Percentiles rank a stretch among this genome's conserved stretches.
Evolutionary conservation across 2,888 invertebrate genomes (phyloP).

Genomic region (Agrypnus murinus): DNA sequence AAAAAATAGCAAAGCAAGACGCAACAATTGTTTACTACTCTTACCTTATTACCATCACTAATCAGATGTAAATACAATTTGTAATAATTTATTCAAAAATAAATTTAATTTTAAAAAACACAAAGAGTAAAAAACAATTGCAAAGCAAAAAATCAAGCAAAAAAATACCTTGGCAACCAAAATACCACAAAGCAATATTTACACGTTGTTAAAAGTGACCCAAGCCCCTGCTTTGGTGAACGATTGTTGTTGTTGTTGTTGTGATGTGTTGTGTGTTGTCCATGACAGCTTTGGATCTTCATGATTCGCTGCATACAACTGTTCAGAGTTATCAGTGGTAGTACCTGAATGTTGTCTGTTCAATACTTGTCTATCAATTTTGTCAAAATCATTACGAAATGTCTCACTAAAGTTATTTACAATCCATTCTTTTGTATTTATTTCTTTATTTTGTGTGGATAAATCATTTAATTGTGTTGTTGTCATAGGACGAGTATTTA

Average conservation of each 20-base stretch:
- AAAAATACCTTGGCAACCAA: conserved; percentile 61
- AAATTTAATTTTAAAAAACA: background rate
- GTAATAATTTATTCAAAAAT: no score
- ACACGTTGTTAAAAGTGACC: conserved; percentile 72
- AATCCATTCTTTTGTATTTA: conserved; percentile 46
- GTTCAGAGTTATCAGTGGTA: conserved; percentile 51
- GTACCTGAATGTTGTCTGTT: background rate
- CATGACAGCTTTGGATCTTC: conserved; percentile 44
- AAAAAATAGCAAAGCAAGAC: conserved; percentile 39
- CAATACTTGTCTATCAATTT: background rate
- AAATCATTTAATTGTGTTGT: conserved; percentile 50
- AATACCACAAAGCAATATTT: conserved; percentile 69
- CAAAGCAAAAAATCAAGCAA: conserved; percentile 55
- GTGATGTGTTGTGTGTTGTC: conserved; percentile 41
- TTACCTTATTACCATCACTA: background rate
- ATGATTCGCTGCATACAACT: conserved; percentile 48
- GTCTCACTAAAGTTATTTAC: conserved; percentile 47
- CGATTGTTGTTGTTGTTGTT: conserved; percentile 34
- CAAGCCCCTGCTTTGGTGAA: conserved; percentile 65
- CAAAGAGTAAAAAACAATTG: conserved; percentile 37
- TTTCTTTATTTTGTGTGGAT: conserved; percentile 45
- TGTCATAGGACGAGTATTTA: conserved; percentile 58
- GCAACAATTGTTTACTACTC: conserved; percentile 28
- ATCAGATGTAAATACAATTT: no score
- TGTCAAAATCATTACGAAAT: conserved; percentile 14